Percentiles rank a stretch among this genome's conserved stretches.
These are phyloP conservation scores for Physeter macrocephalus DNA, from an alignment of 2,113 vertebrate genomes.

Conservation along the genomic window DNA sequence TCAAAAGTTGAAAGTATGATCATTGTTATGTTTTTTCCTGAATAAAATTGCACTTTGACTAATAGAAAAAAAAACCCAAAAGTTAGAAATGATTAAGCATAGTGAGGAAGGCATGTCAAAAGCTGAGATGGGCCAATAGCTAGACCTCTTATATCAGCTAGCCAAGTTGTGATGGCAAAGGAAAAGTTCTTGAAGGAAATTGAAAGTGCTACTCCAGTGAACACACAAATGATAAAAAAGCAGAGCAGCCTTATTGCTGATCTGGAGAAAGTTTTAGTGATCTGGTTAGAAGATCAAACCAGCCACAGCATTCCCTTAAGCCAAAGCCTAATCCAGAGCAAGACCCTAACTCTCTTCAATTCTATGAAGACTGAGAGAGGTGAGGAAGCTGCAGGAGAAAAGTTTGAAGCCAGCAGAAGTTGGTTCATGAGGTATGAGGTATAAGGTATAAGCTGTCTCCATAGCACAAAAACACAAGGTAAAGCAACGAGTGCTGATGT, in stretches of 20 bases:
- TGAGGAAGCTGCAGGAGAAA: not conserved
- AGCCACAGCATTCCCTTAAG: not conserved
- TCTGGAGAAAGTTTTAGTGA: not conserved
- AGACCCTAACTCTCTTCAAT: not conserved
- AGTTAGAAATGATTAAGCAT: too few species aligned
- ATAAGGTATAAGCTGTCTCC: not conserved
- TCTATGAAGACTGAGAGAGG: not conserved
- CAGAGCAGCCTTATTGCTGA: not conserved
- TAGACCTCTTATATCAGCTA: not conserved
- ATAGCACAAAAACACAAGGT: not conserved
- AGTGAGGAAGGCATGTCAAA: too few species aligned
- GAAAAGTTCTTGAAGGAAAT: not conserved
- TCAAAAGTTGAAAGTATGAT: not conserved
- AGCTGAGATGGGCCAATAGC: not conserved
- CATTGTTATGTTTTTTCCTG: not conserved
- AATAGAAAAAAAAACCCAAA: not conserved
- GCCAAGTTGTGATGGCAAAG: not conserved
- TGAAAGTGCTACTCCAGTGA: not conserved
- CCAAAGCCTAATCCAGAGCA: not conserved
- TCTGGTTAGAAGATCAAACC: not conserved
- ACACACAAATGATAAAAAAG: not conserved
- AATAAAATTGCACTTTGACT: slow-evolving; percentile 5
- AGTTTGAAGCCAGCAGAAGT: not conserved
- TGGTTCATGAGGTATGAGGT: not conserved
- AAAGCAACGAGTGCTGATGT: not conserved